Evolutionary conservation across 1,140 invertebrate genomes (phyloP), one percentile per base, ranked within the genome.

Genomic region (Linepithema humile): DNA sequence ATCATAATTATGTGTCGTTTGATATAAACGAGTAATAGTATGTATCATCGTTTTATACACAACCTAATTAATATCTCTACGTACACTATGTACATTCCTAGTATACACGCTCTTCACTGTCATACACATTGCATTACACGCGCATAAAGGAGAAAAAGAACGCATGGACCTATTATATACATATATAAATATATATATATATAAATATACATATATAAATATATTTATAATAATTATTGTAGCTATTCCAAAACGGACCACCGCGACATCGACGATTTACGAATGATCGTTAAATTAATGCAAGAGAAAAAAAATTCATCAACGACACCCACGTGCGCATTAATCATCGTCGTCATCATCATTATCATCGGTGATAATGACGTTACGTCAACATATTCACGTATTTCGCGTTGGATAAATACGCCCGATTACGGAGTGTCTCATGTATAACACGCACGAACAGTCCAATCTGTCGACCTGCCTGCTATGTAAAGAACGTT

Each of bases 21-120:
- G 90, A 93, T 94, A 94, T 93, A 94, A 93, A 93, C 88, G 92
- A 94, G 78, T 94, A 92, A 92, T 93, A 94, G 90, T 93, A 93
- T 92, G 93, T 94, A 94, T 94, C 92, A 94, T 94, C 92, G 93
- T 94, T 94, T 94, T 94, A 94, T 94, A 94, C 93, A 93, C 91
- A 94, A 94, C 91, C 90, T 93, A 92, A 94, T 91, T 94, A 94
- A 80, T 93, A 93, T 93, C 90, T 94, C 88, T 93, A 93, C 91
- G 90, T 93, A 93, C 91, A 93, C 92, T 93, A 93, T 94, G 92
- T 94, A 93, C 93, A 94, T 94, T 94, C 93, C 92, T 94, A 94
- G 90, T 92, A 93, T 92, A 93, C 90, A 91, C 91, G 87, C 89
- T 93, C 90, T 67, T 92, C 91, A 92, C 90, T 90, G 85, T 93